phyloP scores from a whole-genome alignment of 1,140 invertebrate species.

The Cydia splendana region DNA sequence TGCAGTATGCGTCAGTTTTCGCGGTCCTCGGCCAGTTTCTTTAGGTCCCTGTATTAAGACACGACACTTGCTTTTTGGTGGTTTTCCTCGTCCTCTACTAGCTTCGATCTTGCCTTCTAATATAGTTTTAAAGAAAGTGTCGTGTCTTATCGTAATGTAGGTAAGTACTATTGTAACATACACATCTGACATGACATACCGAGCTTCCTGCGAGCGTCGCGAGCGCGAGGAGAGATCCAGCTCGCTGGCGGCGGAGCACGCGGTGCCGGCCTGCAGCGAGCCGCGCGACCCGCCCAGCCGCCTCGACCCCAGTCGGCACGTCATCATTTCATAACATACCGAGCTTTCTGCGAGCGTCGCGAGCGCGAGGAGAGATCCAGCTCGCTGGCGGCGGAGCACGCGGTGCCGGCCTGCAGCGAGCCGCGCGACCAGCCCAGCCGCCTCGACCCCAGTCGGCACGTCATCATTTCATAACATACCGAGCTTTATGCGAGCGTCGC shows the following conservation, averaged over 20 bases:
- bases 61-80: too few species aligned
- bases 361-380: slow-evolving; percentile 86
- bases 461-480: slow-evolving; percentile 83
- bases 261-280: slow-evolving; percentile 74
- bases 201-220: slow-evolving; percentile 76
- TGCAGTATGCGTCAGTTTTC: too few species aligned
- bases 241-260: slow-evolving; percentile 84
- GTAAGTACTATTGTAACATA: too few species aligned
- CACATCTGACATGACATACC: slow-evolving; percentile 57
- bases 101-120: too few species aligned
- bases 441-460: slow-evolving; percentile 81
- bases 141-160: too few species aligned
- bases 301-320: slow-evolving; percentile 81
- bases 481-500: slow-evolving; percentile 76
- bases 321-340: slow-evolving; percentile 83
- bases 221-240: slow-evolving; percentile 86
- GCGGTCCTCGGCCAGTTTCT: too few species aligned
- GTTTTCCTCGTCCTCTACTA: too few species aligned
- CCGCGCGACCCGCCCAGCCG: slow-evolving; percentile 73
- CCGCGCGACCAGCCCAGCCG: slow-evolving; percentile 73
- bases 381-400: slow-evolving; percentile 84
- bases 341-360: slow-evolving; percentile 76
- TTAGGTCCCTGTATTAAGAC: too few species aligned
- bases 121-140: too few species aligned
- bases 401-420: slow-evolving; percentile 74